A percentile compares a stretch with the other conserved stretches of the same genome.
These are phyloP conservation scores for Scaptomyza graminum DNA, from an alignment of 1,140 invertebrate species.

Conservation along the genomic window DNA sequence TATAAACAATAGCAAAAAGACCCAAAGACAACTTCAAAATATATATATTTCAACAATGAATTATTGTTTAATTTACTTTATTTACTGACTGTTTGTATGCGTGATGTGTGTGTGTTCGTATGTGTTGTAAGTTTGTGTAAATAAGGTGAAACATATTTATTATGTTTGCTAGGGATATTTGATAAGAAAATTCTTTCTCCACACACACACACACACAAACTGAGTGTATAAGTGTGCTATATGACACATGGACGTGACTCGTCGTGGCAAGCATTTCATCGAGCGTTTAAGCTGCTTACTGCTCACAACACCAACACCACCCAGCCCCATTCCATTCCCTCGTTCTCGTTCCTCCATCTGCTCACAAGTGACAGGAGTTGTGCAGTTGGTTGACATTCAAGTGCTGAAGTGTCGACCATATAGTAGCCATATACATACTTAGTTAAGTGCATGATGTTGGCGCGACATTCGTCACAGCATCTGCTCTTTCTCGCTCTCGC, in stretches of 20 bases:
- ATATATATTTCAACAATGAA: slow-evolving; percentile 30
- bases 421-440: slow-evolving; percentile 31
- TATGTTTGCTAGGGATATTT: slow-evolving; percentile 41
- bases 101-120: too few relatives aligned
- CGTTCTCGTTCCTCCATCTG: too few relatives aligned
- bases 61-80: slow-evolving; percentile 6
- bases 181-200: slow-evolving; percentile 35
- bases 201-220: neutral
- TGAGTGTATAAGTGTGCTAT: neutral
- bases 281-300: slow-evolving; percentile 31
- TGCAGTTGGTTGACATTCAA: slow-evolving; percentile 5
- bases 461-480: slow-evolving; percentile 28
- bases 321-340: neutral
- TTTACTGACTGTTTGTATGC: neutral
- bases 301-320: neutral
- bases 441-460: slow-evolving; percentile 25
- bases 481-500: neutral
- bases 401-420: slow-evolving; percentile 34
- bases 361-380: slow-evolving; percentile 4
- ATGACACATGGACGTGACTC: slow-evolving; percentile 23
- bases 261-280: slow-evolving; percentile 8
- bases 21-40: slow-evolving; percentile 26
- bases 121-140: slow-evolving; percentile 19
- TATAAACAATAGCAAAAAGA: slow-evolving; percentile 6
- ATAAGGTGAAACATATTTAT: slow-evolving; percentile 36